phyloP scores from a whole-genome alignment of 1,140 invertebrate genomes.

The Vanessa atalanta region DNA sequence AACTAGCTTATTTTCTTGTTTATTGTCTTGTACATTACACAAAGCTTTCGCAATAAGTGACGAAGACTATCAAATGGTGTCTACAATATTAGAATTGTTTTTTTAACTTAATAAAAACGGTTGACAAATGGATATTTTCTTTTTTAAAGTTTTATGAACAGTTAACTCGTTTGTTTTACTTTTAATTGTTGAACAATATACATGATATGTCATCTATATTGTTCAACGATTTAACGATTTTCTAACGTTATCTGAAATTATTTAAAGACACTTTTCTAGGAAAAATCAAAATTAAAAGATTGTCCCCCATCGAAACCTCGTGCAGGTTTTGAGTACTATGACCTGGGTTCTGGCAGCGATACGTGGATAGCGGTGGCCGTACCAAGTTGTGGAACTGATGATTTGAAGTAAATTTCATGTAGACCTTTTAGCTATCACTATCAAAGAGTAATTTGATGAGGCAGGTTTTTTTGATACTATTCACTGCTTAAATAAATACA shows the following conservation, averaged over 20 bases:
- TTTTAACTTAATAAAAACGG: no score
- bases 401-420: constrained; percentile 45
- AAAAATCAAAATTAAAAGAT: constrained; percentile 25
- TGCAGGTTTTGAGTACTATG: constrained; percentile 54
- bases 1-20: no score
- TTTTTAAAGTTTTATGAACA: no score
- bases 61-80: no score
- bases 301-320: constrained; percentile 39
- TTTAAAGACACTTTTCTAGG: constrained; percentile 16
- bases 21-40: no score
- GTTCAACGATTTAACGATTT: background rate
- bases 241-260: constrained; percentile 5
- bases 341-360: constrained; percentile 53
- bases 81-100: no score
- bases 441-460: no score
- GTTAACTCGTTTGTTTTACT: no score
- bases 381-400: constrained; percentile 54
- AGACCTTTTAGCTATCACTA: background rate
- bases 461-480: no score
- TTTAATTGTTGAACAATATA: background rate
- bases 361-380: constrained; percentile 62
- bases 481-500: no score
- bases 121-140: no score
- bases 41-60: no score
- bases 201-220: background rate